Conservation (phyloP, 2,113 vertebrate species). For the Xenopus laevis region DNA sequence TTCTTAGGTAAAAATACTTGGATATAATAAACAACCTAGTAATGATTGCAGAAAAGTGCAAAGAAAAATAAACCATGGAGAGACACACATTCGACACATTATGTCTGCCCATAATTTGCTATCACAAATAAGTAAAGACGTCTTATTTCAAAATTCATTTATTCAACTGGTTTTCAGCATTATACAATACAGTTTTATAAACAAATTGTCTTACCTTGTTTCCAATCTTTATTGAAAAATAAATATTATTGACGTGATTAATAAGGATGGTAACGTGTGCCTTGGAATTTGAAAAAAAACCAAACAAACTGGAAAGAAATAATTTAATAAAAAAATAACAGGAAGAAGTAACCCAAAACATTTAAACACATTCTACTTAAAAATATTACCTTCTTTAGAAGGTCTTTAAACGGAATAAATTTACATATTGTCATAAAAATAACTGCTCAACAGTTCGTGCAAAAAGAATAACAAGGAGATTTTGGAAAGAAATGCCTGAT, state of each 20-base stretch:
- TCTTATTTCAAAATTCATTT: constrained; percentile 80
- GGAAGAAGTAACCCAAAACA: constrained; percentile 39
- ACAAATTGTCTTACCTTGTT: constrained; percentile 82
- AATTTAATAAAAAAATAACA: constrained; percentile 65
- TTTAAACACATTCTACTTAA: constrained; percentile 68
- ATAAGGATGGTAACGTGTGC: constrained; percentile 78
- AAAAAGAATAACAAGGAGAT: constrained; percentile 62
- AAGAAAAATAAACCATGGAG: neutral
- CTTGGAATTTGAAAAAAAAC: constrained; percentile 58
- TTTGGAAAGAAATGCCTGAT: constrained; percentile 62
- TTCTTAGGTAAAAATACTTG: too few species aligned
- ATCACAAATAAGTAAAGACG: constrained; percentile 49
- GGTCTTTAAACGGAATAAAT: constrained; percentile 61
- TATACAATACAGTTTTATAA: constrained; percentile 85
- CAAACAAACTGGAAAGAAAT: constrained; percentile 75
- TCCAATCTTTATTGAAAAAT: constrained; percentile 91
- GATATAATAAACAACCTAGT: neutral
- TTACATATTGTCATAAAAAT: constrained; percentile 65
- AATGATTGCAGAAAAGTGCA: neutral
- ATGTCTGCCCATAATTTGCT: neutral
- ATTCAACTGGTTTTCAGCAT: constrained; percentile 82
- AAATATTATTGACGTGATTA: constrained; percentile 88
- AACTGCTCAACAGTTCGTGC: constrained; percentile 73
- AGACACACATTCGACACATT: neutral
- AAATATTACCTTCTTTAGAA: constrained; percentile 71